Evolutionary conservation across 2,888 invertebrate genomes (phyloP), one percentile per base, ranked within the genome.

Genomic region (Drosophila borealis): DNA sequence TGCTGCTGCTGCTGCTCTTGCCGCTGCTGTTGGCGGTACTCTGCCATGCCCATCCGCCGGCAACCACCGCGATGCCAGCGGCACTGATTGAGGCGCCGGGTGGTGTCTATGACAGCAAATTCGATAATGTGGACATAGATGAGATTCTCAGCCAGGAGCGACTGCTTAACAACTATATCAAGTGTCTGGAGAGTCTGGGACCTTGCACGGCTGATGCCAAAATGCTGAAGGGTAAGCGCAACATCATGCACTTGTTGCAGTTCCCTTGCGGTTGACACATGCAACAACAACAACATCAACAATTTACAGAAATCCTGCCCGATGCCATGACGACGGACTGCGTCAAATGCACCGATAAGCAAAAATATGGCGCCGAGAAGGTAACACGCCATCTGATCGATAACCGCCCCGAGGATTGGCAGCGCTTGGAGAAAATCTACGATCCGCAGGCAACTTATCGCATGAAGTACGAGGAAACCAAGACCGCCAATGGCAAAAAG

Each of bases 311-410:
- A 61, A 95, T 94, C 74, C 93, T 96, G 48, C 95, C 96, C 0
- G 96, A 96, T 85, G 96, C 96, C 0, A 94, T 96, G 59, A 92
- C 93, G 75, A 95, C 95, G 45, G 94, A 95, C 75, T 96, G 96
- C 88, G 92, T 91, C 51, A 96, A 95, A 90, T 96, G 96, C 88
- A 95, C 94, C 10, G 93, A 94, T 39, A 94, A 93, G 71, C 96
- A 96, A 89, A 94, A 93, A 49, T 93, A 93, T 48, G 95, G 95
- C 3, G 94, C 95, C 1, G 94, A 95, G 53, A 93, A 93, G 81
- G 94, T 96, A 11, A 94, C 95, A 85, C 93, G 93, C 48, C 94
- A 84, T 70, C 70, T 92, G 29, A 92, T 92, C 48, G 92, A 92
- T 73, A 89, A 92, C 51, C 90, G 93, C 14, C 93, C 94, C 8